Percentiles rank a stretch among this genome's conserved stretches.
Evolutionary conservation across 2,888 invertebrate species (phyloP).

Genomic region (Alloplasta piceator): DNA sequence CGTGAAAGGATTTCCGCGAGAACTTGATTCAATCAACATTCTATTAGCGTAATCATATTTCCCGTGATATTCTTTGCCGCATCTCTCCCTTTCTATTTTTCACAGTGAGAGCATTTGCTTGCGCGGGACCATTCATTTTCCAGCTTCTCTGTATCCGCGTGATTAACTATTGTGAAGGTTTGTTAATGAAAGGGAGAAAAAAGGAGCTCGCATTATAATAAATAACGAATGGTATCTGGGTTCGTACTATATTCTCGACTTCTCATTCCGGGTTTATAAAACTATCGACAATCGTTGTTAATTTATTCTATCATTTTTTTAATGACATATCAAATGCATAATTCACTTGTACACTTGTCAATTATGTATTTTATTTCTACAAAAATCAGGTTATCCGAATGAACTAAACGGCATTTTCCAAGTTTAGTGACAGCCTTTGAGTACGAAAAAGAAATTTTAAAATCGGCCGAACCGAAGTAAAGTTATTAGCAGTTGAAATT

Average conservation of each 20-base stretch:
- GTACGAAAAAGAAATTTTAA: too few species aligned
- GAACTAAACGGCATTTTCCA: too few species aligned
- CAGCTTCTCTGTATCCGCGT: not conserved
- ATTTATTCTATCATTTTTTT: not conserved
- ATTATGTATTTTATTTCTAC: too few species aligned
- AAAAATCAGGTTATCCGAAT: too few species aligned
- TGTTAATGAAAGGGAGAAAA: constrained; percentile 1
- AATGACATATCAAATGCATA: not conserved
- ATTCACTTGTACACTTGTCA: not conserved
- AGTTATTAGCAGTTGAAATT: too few species aligned
- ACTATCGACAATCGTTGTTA: not conserved
- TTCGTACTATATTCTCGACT: too few species aligned
- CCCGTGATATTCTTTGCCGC: constrained; percentile 8
- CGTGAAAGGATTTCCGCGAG: constrained; percentile 69
- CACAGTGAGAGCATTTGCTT: not conserved
- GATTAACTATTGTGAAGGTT: constrained; percentile 17
- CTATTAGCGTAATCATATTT: constrained; percentile 72
- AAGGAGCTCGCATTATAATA: constrained; percentile 8
- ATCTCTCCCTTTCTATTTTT: constrained; percentile 11
- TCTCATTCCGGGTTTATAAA: too few species aligned
- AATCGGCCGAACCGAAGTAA: too few species aligned
- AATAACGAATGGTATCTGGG: not conserved
- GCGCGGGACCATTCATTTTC: constrained; percentile 16
- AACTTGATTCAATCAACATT: constrained; percentile 77
- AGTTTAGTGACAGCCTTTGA: too few species aligned